Conservation (phyloP, 2,113 vertebrate species). For the Tragulus kanchil region DNA sequence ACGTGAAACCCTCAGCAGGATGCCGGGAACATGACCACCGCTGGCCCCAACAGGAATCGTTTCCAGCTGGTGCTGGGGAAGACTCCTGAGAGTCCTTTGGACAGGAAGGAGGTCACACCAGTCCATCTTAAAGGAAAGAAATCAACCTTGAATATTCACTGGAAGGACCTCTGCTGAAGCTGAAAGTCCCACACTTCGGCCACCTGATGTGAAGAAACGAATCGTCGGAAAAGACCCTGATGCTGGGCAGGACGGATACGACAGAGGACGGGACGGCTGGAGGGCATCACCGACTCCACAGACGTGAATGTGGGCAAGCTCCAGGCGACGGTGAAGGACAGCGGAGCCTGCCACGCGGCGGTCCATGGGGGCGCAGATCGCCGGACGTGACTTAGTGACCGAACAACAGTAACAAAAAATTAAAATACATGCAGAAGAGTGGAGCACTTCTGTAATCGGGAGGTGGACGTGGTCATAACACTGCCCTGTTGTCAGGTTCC, state of each 20-base stretch:
- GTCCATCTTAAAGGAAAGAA: neutral
- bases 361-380: neutral
- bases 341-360: neutral
- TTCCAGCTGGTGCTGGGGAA: neutral
- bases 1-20: fast-evolving
- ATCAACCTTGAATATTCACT: neutral
- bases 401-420: neutral
- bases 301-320: neutral
- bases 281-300: neutral
- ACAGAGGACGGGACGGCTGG: neutral
- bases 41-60: fast-evolving
- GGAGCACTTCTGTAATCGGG: too few relatives aligned
- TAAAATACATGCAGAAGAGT: neutral
- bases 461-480: too few relatives aligned
- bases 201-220: neutral
- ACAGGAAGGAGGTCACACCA: neutral
- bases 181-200: neutral
- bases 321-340: neutral
- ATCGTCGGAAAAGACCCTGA: neutral
- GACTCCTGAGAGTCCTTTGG: neutral
- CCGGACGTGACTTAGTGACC: neutral
- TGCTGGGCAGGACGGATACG: neutral
- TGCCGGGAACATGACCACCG: fast-evolving
- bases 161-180: neutral
- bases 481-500: neutral